phyloP scores from a whole-genome alignment of 1,140 invertebrate genomes.

The Eriocheir sinensis region DNA sequence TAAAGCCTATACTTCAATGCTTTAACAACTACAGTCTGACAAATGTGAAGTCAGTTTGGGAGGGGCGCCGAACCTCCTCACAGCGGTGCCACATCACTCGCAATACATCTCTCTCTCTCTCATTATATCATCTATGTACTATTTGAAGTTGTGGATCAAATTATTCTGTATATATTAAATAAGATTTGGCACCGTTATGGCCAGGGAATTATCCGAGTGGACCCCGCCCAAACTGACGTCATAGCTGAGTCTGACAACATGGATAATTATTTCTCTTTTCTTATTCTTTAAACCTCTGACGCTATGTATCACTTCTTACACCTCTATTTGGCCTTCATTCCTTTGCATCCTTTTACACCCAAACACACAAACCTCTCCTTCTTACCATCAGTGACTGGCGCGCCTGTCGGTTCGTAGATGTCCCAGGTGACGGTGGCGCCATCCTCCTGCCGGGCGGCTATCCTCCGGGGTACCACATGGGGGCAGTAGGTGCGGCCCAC shows the following conservation, averaged over 20 bases:
- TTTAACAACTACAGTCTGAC: too few relatives aligned
- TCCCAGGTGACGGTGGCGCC: slow-evolving; percentile 95
- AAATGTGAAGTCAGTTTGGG: too few relatives aligned
- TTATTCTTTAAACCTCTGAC: background rate
- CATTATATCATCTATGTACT: too few relatives aligned
- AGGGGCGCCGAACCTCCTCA: too few relatives aligned
- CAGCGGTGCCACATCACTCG: too few relatives aligned
- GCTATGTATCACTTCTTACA: background rate
- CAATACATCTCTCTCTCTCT: too few relatives aligned
- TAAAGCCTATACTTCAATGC: too few relatives aligned
- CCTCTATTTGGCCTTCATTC: background rate
- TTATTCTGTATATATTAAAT: too few relatives aligned
- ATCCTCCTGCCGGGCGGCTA: slow-evolving; percentile 88
- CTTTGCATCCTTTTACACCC: background rate
- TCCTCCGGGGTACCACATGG: slow-evolving; percentile 91
- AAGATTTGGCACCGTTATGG: background rate
- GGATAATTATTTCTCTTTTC: too few relatives aligned
- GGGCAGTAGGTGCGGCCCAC: slow-evolving; percentile 93
- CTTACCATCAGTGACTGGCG: slow-evolving; percentile 74
- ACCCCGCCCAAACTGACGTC: too few relatives aligned
- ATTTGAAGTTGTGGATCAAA: too few relatives aligned
- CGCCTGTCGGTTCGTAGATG: slow-evolving; percentile 83
- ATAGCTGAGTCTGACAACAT: too few relatives aligned
- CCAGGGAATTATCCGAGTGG: background rate
- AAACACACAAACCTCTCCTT: background rate